Percentiles rank a stretch among this genome's conserved stretches.
Conservation (phyloP, 2,888 invertebrate species). For the Alloplasta piceator region DNA sequence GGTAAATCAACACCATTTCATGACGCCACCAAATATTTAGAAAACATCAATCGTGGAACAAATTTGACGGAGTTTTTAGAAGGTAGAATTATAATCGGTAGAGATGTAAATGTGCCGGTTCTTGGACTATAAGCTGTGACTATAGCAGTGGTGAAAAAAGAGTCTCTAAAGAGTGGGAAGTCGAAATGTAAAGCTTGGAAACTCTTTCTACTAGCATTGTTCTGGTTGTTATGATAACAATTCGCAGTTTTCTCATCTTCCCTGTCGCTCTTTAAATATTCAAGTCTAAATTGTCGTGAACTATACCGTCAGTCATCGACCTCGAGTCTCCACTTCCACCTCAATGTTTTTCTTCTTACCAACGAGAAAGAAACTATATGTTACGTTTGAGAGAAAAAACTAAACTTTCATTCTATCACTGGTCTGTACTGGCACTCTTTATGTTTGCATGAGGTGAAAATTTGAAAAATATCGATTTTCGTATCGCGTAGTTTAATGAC, state of each 20-base stretch:
- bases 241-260: neutral
- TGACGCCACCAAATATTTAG: too few relatives aligned
- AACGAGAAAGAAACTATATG: constrained; percentile 15
- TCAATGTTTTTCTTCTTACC: neutral
- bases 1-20: too few relatives aligned
- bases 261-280: constrained; percentile 36
- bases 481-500: too few relatives aligned
- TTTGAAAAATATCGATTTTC: too few relatives aligned
- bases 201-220: neutral
- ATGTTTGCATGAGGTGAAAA: too few relatives aligned
- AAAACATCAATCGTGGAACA: too few relatives aligned
- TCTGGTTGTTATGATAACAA: constrained; percentile 1
- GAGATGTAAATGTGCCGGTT: neutral
- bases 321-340: neutral
- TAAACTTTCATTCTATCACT: too few relatives aligned
- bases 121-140: neutral
- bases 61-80: too few relatives aligned
- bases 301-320: constrained; percentile 37
- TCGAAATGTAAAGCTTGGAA: neutral
- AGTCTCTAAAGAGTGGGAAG: neutral
- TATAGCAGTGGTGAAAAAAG: neutral
- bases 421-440: too few relatives aligned
- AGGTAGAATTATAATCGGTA: too few relatives aligned
- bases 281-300: constrained; percentile 10
- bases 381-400: neutral